Conservation (phyloP, 1,140 invertebrate genomes). For the Drosophila dunni region DNA sequence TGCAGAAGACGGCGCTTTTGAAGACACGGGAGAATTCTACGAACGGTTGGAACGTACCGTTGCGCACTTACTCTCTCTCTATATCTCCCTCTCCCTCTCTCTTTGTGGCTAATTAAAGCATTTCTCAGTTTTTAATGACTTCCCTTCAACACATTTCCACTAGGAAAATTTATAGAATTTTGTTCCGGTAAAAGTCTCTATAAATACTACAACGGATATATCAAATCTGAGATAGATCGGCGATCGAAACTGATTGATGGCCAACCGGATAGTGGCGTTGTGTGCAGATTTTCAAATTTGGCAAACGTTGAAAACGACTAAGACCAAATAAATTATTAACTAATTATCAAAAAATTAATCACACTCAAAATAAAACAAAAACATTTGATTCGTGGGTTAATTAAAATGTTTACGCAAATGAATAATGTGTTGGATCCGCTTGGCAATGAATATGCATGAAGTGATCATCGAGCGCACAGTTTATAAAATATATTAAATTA, state of each 20-base stretch:
- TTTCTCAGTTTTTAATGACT: conserved; percentile 30
- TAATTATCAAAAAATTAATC: conserved; percentile 76
- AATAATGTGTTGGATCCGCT: conserved; percentile 43
- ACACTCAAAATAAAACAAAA: conserved; percentile 39
- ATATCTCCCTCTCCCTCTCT: not conserved
- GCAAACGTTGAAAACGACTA: conserved; percentile 18
- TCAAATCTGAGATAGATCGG: conserved; percentile 15
- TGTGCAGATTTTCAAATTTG: conserved; percentile 10
- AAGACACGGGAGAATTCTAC: conserved; percentile 42
- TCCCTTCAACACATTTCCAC: not conserved
- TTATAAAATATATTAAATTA: conserved; percentile 62
- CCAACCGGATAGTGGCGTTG: conserved; percentile 10
- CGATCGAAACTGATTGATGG: conserved; percentile 61
- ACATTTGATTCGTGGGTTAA: conserved; percentile 54
- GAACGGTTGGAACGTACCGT: conserved; percentile 12
- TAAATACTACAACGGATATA: not conserved
- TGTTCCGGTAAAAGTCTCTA: conserved; percentile 40
- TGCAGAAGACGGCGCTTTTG: conserved; percentile 66
- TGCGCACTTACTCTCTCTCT: too few species aligned
- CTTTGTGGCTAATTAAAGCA: conserved; percentile 67
- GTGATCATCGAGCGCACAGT: conserved; percentile 27
- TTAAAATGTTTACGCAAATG: conserved; percentile 80
- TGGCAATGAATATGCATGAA: conserved; percentile 76
- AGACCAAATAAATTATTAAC: conserved; percentile 68
- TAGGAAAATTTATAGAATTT: conserved; percentile 63